Evolutionary conservation across 2,113 vertebrate species (phyloP).

Genomic region (Spizaetus ornatus): DNA sequence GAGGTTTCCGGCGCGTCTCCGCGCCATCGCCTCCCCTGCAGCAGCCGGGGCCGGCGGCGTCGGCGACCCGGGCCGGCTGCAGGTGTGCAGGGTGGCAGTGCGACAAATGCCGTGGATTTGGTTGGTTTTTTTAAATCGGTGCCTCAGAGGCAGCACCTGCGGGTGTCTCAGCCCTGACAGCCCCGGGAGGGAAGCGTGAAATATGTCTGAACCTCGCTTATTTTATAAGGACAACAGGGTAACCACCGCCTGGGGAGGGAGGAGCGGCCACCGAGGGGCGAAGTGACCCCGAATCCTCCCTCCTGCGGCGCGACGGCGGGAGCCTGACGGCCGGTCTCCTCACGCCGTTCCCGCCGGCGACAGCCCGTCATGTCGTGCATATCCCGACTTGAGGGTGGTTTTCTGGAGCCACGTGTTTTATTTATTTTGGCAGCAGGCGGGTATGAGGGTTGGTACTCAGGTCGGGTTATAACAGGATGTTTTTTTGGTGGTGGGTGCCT

Average conservation of each 20-base stretch:
- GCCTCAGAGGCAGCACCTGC: background rate
- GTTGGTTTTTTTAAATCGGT: background rate
- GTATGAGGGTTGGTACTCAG: background rate
- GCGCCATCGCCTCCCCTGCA: background rate
- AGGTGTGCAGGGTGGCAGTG: background rate
- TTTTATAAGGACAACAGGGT: background rate
- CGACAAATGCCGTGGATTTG: fast-evolving
- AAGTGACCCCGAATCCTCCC: fast-evolving
- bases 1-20: background rate
- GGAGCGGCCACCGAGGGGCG: background rate
- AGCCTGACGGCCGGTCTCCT: background rate
- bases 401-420: background rate
- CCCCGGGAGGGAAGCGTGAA: background rate
- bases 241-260: background rate
- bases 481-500: background rate
- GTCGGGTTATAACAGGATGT: background rate
- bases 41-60: background rate
- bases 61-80: background rate
- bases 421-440: background rate
- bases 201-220: background rate
- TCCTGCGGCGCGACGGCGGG: background rate
- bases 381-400: background rate
- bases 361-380: fast-evolving
- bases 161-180: background rate
- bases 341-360: background rate